Evolutionary conservation across 2,113 vertebrate genomes (phyloP).

Genomic region (Calyptommatus sinebrachiatus): DNA sequence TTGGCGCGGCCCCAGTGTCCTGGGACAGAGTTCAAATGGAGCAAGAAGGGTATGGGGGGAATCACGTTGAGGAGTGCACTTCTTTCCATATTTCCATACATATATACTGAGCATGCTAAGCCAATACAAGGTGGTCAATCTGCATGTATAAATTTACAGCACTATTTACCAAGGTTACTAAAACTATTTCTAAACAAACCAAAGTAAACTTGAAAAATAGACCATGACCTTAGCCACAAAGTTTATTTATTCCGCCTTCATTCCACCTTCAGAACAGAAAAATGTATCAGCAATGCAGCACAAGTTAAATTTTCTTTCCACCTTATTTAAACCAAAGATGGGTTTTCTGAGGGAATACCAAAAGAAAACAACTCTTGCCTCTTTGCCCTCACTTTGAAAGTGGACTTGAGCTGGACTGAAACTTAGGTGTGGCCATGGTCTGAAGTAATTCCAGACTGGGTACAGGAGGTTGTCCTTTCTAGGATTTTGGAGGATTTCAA

Average conservation of each 20-base stretch:
- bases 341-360: too few relatives aligned
- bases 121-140: constrained; percentile 25
- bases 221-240: too few relatives aligned
- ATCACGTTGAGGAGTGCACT: background rate
- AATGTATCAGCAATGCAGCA: too few relatives aligned
- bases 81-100: background rate
- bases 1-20: background rate
- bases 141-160: too few relatives aligned
- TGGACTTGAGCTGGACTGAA: too few relatives aligned
- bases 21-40: constrained; percentile 6
- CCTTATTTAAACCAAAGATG: too few relatives aligned
- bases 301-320: too few relatives aligned
- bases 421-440: background rate
- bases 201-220: background rate
- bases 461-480: constrained; percentile 34
- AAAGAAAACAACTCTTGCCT: too few relatives aligned
- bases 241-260: too few relatives aligned
- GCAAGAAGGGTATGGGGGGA: too few relatives aligned
- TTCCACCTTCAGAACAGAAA: too few relatives aligned
- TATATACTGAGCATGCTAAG: background rate
- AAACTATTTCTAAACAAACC: constrained; percentile 43
- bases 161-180: constrained; percentile 26
- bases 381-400: background rate
- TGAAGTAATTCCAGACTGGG: constrained; percentile 40
- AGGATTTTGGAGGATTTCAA: background rate